phyloP scores from a whole-genome alignment of 2,797 vertebrate genomes.

The Macroramphosus scolopax region DNA sequence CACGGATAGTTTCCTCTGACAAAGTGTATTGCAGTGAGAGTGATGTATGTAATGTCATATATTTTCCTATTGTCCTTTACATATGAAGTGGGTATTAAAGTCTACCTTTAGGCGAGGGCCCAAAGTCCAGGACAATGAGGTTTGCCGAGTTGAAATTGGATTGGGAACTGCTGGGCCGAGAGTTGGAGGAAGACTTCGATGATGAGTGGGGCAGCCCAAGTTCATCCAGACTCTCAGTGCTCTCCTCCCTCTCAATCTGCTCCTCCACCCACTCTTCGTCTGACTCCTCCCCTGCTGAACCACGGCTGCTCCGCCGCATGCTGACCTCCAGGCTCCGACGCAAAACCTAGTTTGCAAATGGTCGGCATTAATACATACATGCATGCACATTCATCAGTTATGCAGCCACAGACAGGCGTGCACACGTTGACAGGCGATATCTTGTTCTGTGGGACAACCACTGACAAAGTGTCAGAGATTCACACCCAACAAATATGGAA shows the following conservation, averaged over 20 bases:
- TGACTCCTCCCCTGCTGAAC: conserved; percentile 81
- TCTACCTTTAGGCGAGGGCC: conserved; percentile 80
- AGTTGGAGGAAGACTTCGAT: conserved; percentile 61
- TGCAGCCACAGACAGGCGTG: too few relatives aligned
- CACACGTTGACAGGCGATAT: too few relatives aligned
- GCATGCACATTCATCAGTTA: conserved; percentile 7
- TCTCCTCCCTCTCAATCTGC: conserved; percentile 79
- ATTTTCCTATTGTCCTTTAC: conserved; percentile 8
- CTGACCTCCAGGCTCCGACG: conserved; percentile 82
- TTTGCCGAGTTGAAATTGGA: conserved; percentile 63
- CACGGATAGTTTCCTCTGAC: not conserved
- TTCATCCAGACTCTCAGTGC: conserved; percentile 71
- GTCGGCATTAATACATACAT: conserved; percentile 32
- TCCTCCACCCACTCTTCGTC: conserved; percentile 90
- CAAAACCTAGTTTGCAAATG: conserved; percentile 75
- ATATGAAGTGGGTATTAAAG: conserved; percentile 7
- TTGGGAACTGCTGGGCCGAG: conserved; percentile 45
- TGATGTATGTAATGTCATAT: too few relatives aligned
- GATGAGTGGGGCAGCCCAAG: conserved; percentile 69
- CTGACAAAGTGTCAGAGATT: too few relatives aligned
- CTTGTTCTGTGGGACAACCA: too few relatives aligned
- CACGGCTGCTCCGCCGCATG: conserved; percentile 71
- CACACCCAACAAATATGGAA: too few relatives aligned
- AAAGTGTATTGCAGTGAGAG: too few relatives aligned
- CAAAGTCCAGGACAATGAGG: conserved; percentile 84